Percentiles rank a stretch among this genome's conserved stretches.
These are phyloP conservation scores for Cercopithecus mona DNA, from an alignment of 2,113 vertebrate species.

Conservation along the genomic window DNA sequence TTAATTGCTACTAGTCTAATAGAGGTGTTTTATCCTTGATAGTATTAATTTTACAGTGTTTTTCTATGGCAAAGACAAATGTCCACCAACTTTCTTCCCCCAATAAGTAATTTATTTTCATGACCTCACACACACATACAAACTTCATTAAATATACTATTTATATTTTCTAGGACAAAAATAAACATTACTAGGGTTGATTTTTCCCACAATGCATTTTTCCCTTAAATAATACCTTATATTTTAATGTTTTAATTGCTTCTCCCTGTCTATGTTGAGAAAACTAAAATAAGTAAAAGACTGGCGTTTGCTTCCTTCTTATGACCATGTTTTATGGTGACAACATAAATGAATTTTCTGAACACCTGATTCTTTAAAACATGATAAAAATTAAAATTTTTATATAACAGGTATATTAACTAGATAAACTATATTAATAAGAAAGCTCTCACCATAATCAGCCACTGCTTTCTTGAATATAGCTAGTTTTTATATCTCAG, in stretches of 20 bases:
- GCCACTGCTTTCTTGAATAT: slow-evolving; percentile 46
- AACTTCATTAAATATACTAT: neutral
- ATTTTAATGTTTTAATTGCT: neutral
- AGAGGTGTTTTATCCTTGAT: neutral
- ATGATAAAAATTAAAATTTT: slow-evolving; percentile 43
- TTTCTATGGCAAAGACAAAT: neutral
- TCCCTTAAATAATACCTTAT: neutral
- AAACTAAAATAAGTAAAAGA: slow-evolving; percentile 53
- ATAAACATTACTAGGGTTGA: neutral
- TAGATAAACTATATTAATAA: slow-evolving; percentile 66
- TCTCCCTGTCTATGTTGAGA: neutral
- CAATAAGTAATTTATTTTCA: neutral
- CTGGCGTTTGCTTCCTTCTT: slow-evolving; percentile 7
- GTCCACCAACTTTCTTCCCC: fast-evolving
- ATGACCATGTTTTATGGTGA: slow-evolving; percentile 40
- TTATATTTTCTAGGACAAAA: neutral
- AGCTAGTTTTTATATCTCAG: slow-evolving; percentile 42
- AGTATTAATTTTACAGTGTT: neutral
- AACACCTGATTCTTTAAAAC: slow-evolving; percentile 33
- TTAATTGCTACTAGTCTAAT: neutral
- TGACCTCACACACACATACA: neutral
- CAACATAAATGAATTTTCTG: slow-evolving; percentile 57
- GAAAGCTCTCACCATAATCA: slow-evolving; percentile 37
- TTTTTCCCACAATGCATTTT: neutral
- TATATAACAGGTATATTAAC: slow-evolving; percentile 61